Base-by-base conservation (phyloP, 2,113 vertebrate species). In the Dissostichus mawsoni region DNA sequence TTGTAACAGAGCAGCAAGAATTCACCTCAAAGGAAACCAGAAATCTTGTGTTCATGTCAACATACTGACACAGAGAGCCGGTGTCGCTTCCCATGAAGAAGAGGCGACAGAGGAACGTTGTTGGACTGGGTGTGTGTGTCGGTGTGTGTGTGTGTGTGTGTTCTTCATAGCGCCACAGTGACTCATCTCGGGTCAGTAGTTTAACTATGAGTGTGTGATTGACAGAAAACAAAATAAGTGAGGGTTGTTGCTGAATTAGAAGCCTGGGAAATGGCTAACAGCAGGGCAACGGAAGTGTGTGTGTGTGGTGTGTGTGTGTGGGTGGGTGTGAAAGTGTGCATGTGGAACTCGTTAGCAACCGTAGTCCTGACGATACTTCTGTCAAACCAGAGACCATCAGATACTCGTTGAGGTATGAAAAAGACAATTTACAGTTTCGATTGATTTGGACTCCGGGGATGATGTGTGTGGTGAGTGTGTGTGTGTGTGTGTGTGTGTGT, bases 351-450 rank as follows among this genome's bases (percentile, higher is more conserved):
- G 52, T 80, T 80, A 80, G 56, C 20, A 16, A 8, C 59, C 8
- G 8, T 23, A 57, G 20, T 56, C 45, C 62, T 62, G 70, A 58
- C n/a, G 13, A 78, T 76, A 47, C 51, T 58, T 48, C 48, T 10
- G 71, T 83, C 81, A 78, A 78, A 88, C 48, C 5, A 47, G 71
- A 85, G 80, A 82, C 74, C 69, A 82, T 78, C 59, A 68, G 56
- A 29, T 78, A 89, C 69, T 74, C 76, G 12, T 64, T 82, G 77
- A 80, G 48, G 52, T 74, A 84, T 88, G 75, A 87, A 89, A 85
- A 75, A 75, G 68, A 80, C 75, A 63, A 74, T 88, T 90, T 72
- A 63, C 76, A 70, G 56, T 52, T 77, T 77, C 13, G 53, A 78
- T 80, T 81, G 63, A 81, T 80, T 62, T 33, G 69, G 18, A 13